These are phyloP conservation scores for Gallinago solitaria DNA, from an alignment of 2,797 vertebrate species.

Conservation along the genomic window DNA sequence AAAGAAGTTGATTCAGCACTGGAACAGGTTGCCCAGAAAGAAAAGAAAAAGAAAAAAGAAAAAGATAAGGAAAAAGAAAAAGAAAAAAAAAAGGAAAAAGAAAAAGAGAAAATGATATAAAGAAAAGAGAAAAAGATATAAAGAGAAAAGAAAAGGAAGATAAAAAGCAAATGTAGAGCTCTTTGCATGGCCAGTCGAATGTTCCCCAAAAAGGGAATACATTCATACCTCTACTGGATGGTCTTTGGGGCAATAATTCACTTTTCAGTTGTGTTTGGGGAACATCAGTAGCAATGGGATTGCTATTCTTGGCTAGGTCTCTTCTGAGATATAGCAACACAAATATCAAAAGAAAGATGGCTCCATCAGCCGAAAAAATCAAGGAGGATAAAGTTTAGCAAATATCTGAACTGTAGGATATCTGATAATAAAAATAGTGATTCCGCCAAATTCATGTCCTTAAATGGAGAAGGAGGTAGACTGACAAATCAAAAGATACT, in stretches of 20 bases:
- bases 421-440: background rate
- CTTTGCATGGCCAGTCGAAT: background rate
- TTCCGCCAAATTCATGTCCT: background rate
- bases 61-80: too few species aligned
- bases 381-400: background rate
- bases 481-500: background rate
- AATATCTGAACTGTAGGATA: background rate
- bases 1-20: background rate
- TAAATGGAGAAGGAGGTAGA: background rate
- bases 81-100: background rate
- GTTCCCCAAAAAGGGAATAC: rapidly evolving
- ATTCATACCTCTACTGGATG: background rate
- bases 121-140: too few species aligned
- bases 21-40: background rate
- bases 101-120: background rate
- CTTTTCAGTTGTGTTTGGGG: background rate
- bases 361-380: background rate
- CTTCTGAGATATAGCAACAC: background rate
- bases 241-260: background rate
- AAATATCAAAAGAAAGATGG: background rate
- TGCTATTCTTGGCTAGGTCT: background rate
- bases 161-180: background rate
- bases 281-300: background rate
- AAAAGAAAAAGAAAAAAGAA: background rate
- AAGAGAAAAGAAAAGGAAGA: background rate